A percentile compares a stretch with the other conserved stretches of the same genome.
Conservation (phyloP, 2,888 invertebrate species). For the Microplitis deprimator region DNA sequence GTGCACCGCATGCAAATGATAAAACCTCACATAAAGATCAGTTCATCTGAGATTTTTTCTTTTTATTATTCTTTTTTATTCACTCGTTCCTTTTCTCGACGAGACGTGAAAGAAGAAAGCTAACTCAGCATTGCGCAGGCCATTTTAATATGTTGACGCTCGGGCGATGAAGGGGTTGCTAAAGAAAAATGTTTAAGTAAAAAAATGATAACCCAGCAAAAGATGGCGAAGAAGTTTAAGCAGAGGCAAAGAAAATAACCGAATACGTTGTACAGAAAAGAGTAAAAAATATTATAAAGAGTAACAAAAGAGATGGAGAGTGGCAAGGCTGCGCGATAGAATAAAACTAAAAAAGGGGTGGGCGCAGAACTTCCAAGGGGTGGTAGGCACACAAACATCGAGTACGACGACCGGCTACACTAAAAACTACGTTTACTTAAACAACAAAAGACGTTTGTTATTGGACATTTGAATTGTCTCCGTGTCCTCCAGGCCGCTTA, state of each 20-base stretch:
- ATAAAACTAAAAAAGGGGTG: conserved; percentile 39
- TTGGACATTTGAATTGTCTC: conserved; percentile 71
- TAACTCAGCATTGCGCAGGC: conserved; percentile 64
- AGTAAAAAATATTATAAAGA: conserved; percentile 23
- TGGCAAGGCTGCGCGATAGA: conserved; percentile 39
- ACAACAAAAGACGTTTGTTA: conserved; percentile 72
- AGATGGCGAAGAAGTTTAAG: conserved; percentile 44
- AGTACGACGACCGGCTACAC: conserved; percentile 53
- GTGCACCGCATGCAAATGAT: background rate
- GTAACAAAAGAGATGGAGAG: conserved; percentile 32
- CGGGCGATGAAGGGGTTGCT: conserved; percentile 42
- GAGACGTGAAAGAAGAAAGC: conserved; percentile 51
- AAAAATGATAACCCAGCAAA: conserved; percentile 48
- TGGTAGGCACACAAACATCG: conserved; percentile 58
- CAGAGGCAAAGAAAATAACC: conserved; percentile 27
- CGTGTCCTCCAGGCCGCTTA: conserved; percentile 67
- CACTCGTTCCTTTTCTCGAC: background rate
- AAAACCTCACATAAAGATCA: conserved; percentile 1
- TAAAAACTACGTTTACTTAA: conserved; percentile 66
- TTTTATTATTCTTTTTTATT: background rate
- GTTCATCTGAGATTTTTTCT: background rate
- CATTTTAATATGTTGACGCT: conserved; percentile 68
- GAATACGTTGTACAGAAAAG: conserved; percentile 35
- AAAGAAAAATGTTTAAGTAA: conserved; percentile 40
- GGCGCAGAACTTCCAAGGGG: conserved; percentile 35